These are phyloP conservation scores for Scaptomyza tumidula DNA, from an alignment of 2,888 invertebrate genomes.

Conservation along the genomic window DNA sequence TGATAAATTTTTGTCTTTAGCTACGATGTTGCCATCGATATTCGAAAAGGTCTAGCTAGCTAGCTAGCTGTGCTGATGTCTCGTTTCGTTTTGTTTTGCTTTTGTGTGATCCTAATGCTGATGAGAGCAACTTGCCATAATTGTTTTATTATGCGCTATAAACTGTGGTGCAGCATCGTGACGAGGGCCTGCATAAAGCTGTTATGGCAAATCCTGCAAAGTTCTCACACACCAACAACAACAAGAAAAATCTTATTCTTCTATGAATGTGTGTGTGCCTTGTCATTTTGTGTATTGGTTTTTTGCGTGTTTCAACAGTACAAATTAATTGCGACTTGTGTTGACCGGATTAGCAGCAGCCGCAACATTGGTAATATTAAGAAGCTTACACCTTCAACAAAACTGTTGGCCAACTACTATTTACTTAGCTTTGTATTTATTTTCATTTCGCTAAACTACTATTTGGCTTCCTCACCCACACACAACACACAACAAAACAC, in stretches of 20 bases:
- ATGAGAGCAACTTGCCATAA: constrained; percentile 65
- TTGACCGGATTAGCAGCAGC: constrained; percentile 26
- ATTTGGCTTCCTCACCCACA: constrained; percentile 55
- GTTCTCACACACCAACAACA: constrained; percentile 23
- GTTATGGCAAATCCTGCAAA: constrained; percentile 6
- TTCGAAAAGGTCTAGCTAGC: constrained; percentile 61
- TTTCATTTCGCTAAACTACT: constrained; percentile 33
- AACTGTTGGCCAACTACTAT: constrained; percentile 27
- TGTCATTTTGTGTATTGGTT: neutral
- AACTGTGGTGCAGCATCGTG: constrained; percentile 50
- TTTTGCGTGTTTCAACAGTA: constrained; percentile 8
- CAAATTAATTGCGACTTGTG: constrained; percentile 52
- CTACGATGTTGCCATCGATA: constrained; percentile 51
- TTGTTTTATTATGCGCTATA: constrained; percentile 72
- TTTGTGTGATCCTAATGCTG: constrained; percentile 39
- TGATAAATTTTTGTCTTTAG: constrained; percentile 74
- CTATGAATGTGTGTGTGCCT: neutral
- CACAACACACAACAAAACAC: constrained; percentile 19
- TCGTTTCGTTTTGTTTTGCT: constrained; percentile 1
- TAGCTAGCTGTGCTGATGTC: constrained; percentile 17
- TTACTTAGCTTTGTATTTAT: constrained; percentile 35
- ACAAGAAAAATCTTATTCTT: neutral
- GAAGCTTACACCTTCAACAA: constrained; percentile 33
- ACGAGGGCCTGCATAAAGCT: constrained; percentile 47
- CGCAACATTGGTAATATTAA: neutral